Base-by-base conservation (phyloP, 2,888 invertebrate species). In the Clunio marinus region DNA sequence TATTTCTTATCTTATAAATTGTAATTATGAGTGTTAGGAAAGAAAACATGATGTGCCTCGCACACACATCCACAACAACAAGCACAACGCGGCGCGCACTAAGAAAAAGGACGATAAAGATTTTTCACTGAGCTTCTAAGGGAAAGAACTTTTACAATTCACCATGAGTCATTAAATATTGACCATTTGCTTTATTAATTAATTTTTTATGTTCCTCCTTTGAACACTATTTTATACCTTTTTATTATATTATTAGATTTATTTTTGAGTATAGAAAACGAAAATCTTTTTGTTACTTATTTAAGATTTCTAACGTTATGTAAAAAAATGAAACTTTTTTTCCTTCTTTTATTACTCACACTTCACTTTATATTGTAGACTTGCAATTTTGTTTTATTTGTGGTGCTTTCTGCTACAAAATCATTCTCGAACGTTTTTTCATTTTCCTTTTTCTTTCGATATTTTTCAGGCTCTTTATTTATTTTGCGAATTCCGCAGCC, bases 1-100 rank as follows among this genome's bases (percentile, higher is more conserved):
- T 63, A 25, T 45, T 45, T 63, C 37, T 63, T 15, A 63, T 37
- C 37, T 63, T 63, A 46, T 45, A 46, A 27, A 63, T 46, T 63
- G 63, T 22, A 63, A 63, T 45, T 45, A 63, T 46, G 45, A 63
- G 45, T 63, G 63, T 46, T 37, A 63, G 63, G 37, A 63, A 46
- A 46, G 46, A 13, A 17, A 63, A 37, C 63, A 63, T 63, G 17
- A 13, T 35, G 2, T 35, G 17, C 20, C 28, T 13, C 7, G 22
- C 25, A n/a, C n/a, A n/a, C n/a, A n/a, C n/a, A n/a, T n/a, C n/a
- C n/a, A n/a, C n/a, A n/a, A n/a, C n/a, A n/a, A n/a, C n/a, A n/a
- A n/a, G n/a, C n/a, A n/a, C n/a, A n/a, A n/a, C n/a, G n/a, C n/a
- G n/a, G n/a, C n/a, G n/a, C n/a, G n/a, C n/a, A n/a, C n/a, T n/a